Conservation (phyloP, 2,888 invertebrate species). For the Tuberolachnus salignus region DNA sequence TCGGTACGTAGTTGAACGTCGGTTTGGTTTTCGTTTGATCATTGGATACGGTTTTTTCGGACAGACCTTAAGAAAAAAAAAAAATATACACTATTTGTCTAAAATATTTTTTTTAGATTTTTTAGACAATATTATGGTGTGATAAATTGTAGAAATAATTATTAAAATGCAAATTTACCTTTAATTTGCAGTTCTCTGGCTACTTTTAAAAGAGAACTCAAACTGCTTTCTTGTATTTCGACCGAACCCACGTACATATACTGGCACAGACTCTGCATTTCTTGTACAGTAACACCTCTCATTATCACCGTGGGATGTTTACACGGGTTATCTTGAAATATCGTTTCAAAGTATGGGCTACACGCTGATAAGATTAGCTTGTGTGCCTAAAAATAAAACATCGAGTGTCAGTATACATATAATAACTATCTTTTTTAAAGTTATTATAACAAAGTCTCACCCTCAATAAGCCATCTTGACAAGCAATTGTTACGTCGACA, state of each 20-base stretch:
- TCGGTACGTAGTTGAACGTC: slow-evolving; percentile 35
- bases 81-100: background rate
- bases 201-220: slow-evolving; percentile 71
- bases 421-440: slow-evolving; percentile 77
- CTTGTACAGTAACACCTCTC: slow-evolving; percentile 69
- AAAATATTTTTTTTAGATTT: background rate
- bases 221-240: slow-evolving; percentile 70
- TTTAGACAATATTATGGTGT: background rate
- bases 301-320: slow-evolving; percentile 76
- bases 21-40: slow-evolving; percentile 40
- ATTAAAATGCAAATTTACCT: slow-evolving; percentile 62
- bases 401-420: background rate
- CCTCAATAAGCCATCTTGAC: slow-evolving; percentile 73
- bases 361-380: slow-evolving; percentile 95
- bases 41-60: slow-evolving; percentile 38
- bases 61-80: slow-evolving; percentile 23
- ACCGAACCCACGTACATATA: slow-evolving; percentile 76
- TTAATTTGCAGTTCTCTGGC: slow-evolving; percentile 73
- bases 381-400: slow-evolving; percentile 72
- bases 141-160: background rate
- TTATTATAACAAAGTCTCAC: slow-evolving; percentile 61
- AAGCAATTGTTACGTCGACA: slow-evolving; percentile 74
- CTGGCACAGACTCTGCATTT: slow-evolving; percentile 72
- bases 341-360: slow-evolving; percentile 87
- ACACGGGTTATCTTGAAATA: slow-evolving; percentile 76